phyloP scores from a whole-genome alignment of 2,113 vertebrate genomes.

The Cinclus cinclus region DNA sequence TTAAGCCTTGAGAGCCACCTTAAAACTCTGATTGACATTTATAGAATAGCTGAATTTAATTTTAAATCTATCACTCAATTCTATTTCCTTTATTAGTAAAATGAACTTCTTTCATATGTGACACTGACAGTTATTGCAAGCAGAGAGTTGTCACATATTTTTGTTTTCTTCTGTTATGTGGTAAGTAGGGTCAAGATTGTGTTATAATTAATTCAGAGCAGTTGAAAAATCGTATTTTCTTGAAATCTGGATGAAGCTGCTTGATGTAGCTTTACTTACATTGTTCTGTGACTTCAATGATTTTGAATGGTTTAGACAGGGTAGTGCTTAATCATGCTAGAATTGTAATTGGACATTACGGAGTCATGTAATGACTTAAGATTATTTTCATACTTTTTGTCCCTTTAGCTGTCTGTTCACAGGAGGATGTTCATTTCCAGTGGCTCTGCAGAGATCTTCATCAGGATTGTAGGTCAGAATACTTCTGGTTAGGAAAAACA shows the following conservation, averaged over 20 bases:
- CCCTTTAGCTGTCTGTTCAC: not conserved
- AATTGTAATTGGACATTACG: not conserved
- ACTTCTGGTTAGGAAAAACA: not conserved
- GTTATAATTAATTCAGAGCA: slow-evolving; percentile 21
- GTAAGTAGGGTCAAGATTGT: slow-evolving; percentile 12
- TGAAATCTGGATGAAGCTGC: not conserved
- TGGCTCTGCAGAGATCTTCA: not conserved
- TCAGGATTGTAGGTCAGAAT: not conserved
- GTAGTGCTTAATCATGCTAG: not conserved
- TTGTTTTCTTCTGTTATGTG: slow-evolving; percentile 17
- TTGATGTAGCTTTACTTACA: not conserved
- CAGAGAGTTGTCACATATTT: slow-evolving; percentile 24
- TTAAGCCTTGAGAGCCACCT: not conserved
- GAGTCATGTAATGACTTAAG: not conserved
- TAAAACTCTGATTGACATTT: slow-evolving; percentile 13
- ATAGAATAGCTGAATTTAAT: slow-evolving; percentile 21
- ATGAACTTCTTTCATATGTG: slow-evolving; percentile 1
- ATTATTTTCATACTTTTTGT: not conserved
- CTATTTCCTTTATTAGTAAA: slow-evolving; percentile 34
- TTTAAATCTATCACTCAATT: slow-evolving; percentile 13
- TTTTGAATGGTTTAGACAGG: not conserved
- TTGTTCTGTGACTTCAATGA: not conserved
- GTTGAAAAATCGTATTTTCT: not conserved
- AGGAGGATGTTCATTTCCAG: not conserved
- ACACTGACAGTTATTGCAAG: not conserved